Evolutionary conservation across 2,113 vertebrate species (phyloP).

Genomic region (Bombycilla garrulus): DNA sequence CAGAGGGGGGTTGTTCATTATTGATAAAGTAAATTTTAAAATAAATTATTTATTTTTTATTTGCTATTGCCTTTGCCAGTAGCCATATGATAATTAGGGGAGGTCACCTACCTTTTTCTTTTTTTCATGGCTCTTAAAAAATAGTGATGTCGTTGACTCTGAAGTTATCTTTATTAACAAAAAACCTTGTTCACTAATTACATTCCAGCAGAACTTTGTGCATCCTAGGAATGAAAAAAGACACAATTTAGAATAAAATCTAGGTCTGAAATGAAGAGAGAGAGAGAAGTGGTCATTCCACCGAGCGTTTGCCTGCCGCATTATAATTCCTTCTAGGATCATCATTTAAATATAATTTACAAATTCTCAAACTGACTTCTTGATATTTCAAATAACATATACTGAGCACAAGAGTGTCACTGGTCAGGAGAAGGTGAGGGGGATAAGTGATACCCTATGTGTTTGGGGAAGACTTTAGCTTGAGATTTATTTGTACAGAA

Average conservation of each 20-base stretch:
- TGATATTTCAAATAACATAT: background rate
- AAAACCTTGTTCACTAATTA: background rate
- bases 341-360: background rate
- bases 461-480: background rate
- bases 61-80: background rate
- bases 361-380: background rate
- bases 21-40: background rate
- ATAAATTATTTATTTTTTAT: background rate
- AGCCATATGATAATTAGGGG: background rate
- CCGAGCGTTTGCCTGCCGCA: fast-evolving
- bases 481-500: background rate
- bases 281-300: background rate
- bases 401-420: background rate
- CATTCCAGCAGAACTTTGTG: background rate
- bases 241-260: background rate
- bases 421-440: background rate
- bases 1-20: background rate
- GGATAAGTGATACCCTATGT: background rate
- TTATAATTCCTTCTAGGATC: background rate
- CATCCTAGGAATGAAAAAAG: background rate
- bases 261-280: background rate
- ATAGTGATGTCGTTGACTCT: background rate
- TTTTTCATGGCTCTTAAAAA: background rate
- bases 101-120: background rate
- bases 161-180: background rate